phyloP scores from a whole-genome alignment of 92 coral and sea anemone species.

The Diadumene lineata region DNA sequence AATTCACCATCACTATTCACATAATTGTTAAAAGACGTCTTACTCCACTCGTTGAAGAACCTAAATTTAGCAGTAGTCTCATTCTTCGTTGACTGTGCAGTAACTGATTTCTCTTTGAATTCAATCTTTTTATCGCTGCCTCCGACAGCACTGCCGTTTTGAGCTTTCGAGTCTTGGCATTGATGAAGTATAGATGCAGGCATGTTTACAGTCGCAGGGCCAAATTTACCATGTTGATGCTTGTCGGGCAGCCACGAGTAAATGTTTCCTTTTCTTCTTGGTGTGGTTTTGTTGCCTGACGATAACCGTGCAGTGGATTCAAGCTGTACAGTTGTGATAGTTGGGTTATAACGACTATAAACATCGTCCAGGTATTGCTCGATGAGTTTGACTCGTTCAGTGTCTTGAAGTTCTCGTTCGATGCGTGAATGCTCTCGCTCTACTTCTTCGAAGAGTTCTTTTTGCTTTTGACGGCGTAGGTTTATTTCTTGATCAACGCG shows the following conservation, averaged over 20 bases:
- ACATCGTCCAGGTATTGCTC: constrained; percentile 70
- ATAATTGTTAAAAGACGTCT: constrained; percentile 63
- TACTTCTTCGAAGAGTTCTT: constrained; percentile 42
- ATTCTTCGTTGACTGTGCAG: not conserved
- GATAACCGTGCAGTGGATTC: constrained; percentile 10
- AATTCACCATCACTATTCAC: constrained; percentile 69
- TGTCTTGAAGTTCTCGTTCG: constrained; percentile 68
- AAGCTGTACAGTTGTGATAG: constrained; percentile 22
- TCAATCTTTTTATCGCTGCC: constrained; percentile 47
- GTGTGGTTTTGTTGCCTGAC: constrained; percentile 45
- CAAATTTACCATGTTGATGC: constrained; percentile 27
- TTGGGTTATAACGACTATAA: constrained; percentile 45
- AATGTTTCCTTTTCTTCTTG: constrained; percentile 46
- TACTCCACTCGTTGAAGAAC: constrained; percentile 78
- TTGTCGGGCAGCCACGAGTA: constrained; percentile 54
- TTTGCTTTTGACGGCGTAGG: constrained; percentile 63
- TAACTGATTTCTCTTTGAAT: constrained; percentile 40
- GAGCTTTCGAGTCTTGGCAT: constrained; percentile 14
- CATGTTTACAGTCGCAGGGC: constrained; percentile 46
- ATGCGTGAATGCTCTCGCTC: constrained; percentile 63
- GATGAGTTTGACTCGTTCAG: constrained; percentile 64
- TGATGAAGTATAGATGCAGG: constrained; percentile 66
- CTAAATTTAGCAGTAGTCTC: constrained; percentile 45
- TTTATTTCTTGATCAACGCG: constrained; percentile 60
- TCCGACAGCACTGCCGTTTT: constrained; percentile 26